Base-by-base conservation (phyloP, 92 coral and sea anemone species). In the Heliopora coerulea region DNA sequence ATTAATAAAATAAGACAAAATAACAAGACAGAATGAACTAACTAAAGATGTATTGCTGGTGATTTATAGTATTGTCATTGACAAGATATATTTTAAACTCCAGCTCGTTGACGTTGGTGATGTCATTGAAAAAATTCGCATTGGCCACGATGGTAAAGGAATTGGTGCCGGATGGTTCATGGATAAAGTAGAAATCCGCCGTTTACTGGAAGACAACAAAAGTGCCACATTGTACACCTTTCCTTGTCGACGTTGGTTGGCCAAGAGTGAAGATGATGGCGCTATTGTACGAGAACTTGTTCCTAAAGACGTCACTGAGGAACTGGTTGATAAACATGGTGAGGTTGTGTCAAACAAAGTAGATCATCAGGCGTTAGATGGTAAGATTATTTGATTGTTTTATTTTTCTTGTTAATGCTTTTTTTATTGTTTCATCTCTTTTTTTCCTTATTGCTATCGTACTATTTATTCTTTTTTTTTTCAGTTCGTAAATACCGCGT, bases 71-170 rank as follows among this genome's bases (percentile, higher is more conserved):
- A 0, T 9, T 35, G 21, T 4, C 3, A 21, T 49, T 42, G 11
- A 18, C 21, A 20, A 23, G 14, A 28, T 48, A 17, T 73, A 54
- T 21, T 24, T 25, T 54, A 35, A 17, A 31, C 35, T 73, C 20
- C 56, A 93, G 98, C 95, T 93, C 52, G 89, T 86, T 54, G 89
- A 93, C 63, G 87, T 93, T 19, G 98, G 98, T 29, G 91, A 88
- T 26, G 89, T 93, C 41, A 89, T 89, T 29, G 98, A 93, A 65
- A 93, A 93, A 80, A 82, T 93, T 54, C 86, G 98, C 42, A 80
- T 92, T 42, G 97, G 96, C 3, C 97, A 92, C 74, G 96, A 92
- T 81, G 88, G 86, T 68, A 92, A 92, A 76, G 97, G 97, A 3
- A 65, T 92, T 37, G 83, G 87, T 23, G 67, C 97, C 8, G 97